Evolutionary conservation across 2,113 vertebrate species (phyloP).

Genomic region (Malurus alboscapulatus): DNA sequence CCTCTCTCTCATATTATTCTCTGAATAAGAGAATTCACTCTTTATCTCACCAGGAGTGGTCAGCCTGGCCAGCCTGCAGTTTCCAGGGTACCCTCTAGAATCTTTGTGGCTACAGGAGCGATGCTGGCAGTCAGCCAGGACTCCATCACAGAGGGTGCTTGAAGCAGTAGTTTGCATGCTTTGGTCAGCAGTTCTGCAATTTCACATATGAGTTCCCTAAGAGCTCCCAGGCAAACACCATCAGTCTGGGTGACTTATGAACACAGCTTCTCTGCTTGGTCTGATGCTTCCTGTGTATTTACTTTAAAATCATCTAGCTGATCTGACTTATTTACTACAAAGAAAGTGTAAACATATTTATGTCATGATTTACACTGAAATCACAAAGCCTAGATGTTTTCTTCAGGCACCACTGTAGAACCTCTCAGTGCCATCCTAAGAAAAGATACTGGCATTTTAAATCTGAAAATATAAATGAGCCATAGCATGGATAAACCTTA

Average conservation of each 20-base stretch:
- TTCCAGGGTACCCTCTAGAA: neutral
- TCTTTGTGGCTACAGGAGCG: rapidly evolving
- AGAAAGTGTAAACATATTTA: constrained; percentile 15
- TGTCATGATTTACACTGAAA: constrained; percentile 24
- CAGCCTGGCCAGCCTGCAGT: neutral
- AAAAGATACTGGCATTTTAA: neutral
- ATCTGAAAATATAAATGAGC: constrained; percentile 3
- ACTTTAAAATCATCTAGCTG: constrained; percentile 10
- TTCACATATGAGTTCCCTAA: constrained; percentile 31
- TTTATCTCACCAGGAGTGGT: neutral
- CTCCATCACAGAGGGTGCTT: neutral
- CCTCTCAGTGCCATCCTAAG: neutral
- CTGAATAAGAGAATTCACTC: neutral
- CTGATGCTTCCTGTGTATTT: constrained; percentile 33
- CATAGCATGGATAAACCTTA: neutral
- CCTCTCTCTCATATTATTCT: too few species aligned
- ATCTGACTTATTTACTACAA: neutral
- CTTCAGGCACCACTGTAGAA: neutral
- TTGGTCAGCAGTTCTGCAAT: constrained; percentile 29
- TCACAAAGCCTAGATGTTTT: neutral
- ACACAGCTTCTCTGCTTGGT: neutral
- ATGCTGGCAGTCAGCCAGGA: neutral
- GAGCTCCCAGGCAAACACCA: neutral
- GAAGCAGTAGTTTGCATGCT: neutral
- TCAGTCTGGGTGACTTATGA: constrained; percentile 32